Percentiles rank a stretch among this genome's conserved stretches.
These are phyloP conservation scores for Gila orcuttii DNA, from an alignment of 2,113 vertebrate genomes.

Conservation along the genomic window DNA sequence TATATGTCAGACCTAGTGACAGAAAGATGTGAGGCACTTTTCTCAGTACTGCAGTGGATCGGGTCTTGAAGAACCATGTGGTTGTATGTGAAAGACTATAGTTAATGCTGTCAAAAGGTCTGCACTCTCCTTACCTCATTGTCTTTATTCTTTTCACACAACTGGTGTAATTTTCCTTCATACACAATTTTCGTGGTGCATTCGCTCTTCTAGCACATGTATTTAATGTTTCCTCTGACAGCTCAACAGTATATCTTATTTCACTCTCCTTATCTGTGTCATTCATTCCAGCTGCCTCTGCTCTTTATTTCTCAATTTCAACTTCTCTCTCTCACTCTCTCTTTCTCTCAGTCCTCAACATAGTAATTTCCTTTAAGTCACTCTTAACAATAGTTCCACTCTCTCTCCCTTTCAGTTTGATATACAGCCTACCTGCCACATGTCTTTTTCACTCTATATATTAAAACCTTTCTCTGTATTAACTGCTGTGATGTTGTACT, in stretches of 20 bases:
- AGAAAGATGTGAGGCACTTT: not conserved
- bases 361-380: slow-evolving; percentile 57
- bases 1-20: slow-evolving; percentile 5
- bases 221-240: slow-evolving; percentile 44
- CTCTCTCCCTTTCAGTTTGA: slow-evolving; percentile 52
- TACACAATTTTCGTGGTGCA: slow-evolving; percentile 15
- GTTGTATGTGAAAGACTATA: slow-evolving; percentile 63
- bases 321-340: slow-evolving; percentile 19
- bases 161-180: slow-evolving; percentile 33
- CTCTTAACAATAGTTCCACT: slow-evolving; percentile 60
- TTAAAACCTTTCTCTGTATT: slow-evolving; percentile 44
- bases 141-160: slow-evolving; percentile 35
- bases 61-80: slow-evolving; percentile 59
- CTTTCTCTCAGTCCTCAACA: slow-evolving; percentile 43
- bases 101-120: slow-evolving; percentile 62
- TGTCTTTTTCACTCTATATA: slow-evolving; percentile 49
- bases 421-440: slow-evolving; percentile 40
- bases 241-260: slow-evolving; percentile 45
- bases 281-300: slow-evolving; percentile 42
- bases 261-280: slow-evolving; percentile 48
- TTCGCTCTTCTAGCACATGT: slow-evolving; percentile 10
- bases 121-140: slow-evolving; percentile 30
- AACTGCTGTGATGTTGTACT: slow-evolving; percentile 43
- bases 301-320: slow-evolving; percentile 27
- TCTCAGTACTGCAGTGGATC: not conserved